Evolutionary conservation across 2,113 vertebrate species (phyloP), one percentile per base, ranked within the genome.

Genomic region (Salvelinus fontinalis): DNA sequence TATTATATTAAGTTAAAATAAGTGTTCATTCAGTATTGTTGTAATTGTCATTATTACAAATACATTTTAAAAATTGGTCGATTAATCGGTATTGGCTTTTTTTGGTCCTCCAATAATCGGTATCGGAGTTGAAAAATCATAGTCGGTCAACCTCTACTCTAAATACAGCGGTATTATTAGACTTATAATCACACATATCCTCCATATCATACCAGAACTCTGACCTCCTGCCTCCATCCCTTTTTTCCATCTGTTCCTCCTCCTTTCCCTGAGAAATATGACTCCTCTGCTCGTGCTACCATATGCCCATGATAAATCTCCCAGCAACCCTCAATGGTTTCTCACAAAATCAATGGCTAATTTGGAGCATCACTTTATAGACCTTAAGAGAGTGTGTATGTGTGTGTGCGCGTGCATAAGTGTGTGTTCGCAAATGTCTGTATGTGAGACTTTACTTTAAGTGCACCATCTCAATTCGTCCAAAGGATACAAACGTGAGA

Each of bases 321-420:
- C 3, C 16, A 71, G 71, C 82, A 79, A 81, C 79, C 75, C 84
- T 86, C 89, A 67, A 59, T 79, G 79, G 87, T 73, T 72, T 79
- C 85, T 78, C 67, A 77, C 78, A 83, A 85, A 93, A 92, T 90
- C 92, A 88, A 90, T 89, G 88, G 80, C 85, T 85, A 83, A 90
- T 91, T 91, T 86, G 69, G 77, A 80, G 79, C 83, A 78, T 81
- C 44, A 71, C 75, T 81, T 84, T 82, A 79, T 67, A 67, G 71
- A 39, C 72, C 27, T 74, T 16, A 13, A 31, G 39, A 64, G 68
- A 18, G 39, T 70, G 54, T 54, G 76, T 71, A 65, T 73, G 57
- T 27, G 73, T 79, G 81, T 31, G 78, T 81, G 67, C 59, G 29
- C 13, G 48, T 5, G 1, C 8, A 5, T 48, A n/a, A 62, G 67